phyloP scores from a whole-genome alignment of 2,113 vertebrate species.

The Dipodomys spectabilis region DNA sequence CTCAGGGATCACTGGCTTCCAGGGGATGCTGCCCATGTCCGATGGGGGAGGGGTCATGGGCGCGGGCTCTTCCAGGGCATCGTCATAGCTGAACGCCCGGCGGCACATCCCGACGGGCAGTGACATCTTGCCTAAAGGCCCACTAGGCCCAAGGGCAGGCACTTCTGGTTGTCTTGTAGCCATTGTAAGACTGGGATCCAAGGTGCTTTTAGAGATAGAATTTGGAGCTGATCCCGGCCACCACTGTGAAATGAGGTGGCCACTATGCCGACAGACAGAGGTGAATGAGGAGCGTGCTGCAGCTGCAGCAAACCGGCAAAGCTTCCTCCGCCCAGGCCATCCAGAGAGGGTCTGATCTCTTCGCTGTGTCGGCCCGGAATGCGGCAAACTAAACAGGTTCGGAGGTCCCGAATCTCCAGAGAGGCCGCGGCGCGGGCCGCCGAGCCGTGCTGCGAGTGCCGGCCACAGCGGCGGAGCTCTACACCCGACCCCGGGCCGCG shows the following conservation, averaged over 20 bases:
- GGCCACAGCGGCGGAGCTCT: accelerated
- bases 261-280: slow-evolving; percentile 74
- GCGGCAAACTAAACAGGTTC: slow-evolving; percentile 63
- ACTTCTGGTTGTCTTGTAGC: slow-evolving; percentile 85
- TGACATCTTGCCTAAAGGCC: too few relatives aligned
- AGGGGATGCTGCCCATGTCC: too few relatives aligned
- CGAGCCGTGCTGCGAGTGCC: slow-evolving; percentile 46
- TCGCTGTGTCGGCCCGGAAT: background rate
- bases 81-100: too few relatives aligned
- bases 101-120: too few relatives aligned
- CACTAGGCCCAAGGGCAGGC: too few relatives aligned
- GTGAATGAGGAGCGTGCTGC: slow-evolving; percentile 75
- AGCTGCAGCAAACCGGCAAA: slow-evolving; percentile 70
- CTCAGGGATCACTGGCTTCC: too few relatives aligned
- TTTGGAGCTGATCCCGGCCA: slow-evolving; percentile 77
- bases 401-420: background rate
- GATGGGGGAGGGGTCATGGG: too few relatives aligned
- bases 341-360: slow-evolving; percentile 65
- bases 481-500: background rate
- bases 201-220: slow-evolving; percentile 76
- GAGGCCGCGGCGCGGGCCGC: background rate
- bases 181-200: slow-evolving; percentile 83
- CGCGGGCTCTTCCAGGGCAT: too few relatives aligned
- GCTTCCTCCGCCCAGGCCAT: slow-evolving; percentile 65
- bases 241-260: slow-evolving; percentile 64